phyloP scores from a whole-genome alignment of 2,113 vertebrate genomes.

The Ariopsis seemanni region DNA sequence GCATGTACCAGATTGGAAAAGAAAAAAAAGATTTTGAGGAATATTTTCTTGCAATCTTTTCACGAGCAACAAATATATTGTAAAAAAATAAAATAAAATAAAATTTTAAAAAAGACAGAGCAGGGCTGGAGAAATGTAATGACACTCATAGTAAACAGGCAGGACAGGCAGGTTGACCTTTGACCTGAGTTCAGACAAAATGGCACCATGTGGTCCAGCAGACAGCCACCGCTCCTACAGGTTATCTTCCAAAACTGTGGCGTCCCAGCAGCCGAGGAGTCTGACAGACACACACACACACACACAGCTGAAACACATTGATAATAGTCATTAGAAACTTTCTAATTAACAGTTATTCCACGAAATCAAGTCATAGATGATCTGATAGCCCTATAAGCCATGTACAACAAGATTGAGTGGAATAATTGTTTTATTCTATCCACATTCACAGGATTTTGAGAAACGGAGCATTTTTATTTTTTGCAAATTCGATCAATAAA shows the following conservation, averaged over 20 bases:
- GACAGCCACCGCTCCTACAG: conserved; percentile 22
- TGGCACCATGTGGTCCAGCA: conserved; percentile 47
- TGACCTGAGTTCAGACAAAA: conserved; percentile 50
- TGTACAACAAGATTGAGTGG: too few species aligned
- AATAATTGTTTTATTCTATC: too few species aligned
- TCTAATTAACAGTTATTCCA: conserved; percentile 13
- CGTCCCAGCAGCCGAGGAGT: conserved; percentile 34
- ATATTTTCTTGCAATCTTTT: background rate
- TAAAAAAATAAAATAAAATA: background rate
- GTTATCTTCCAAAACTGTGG: conserved; percentile 29
- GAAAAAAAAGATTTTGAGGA: background rate
- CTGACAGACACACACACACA: conserved; percentile 4
- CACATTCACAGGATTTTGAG: too few species aligned
- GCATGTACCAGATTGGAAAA: background rate
- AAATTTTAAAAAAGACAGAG: background rate
- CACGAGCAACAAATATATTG: background rate
- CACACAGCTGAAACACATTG: conserved; percentile 8
- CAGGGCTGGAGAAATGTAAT: conserved; percentile 33
- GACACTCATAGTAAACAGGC: conserved; percentile 14
- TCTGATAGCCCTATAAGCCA: too few species aligned
- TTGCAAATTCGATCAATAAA: too few species aligned
- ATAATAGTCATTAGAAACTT: too few species aligned
- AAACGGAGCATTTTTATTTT: too few species aligned
- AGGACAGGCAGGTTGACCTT: conserved; percentile 36
- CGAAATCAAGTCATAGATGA: too few species aligned